Evolutionary conservation across 2,113 vertebrate genomes (phyloP), one percentile per base, ranked within the genome.

Genomic region (Marmota monax): DNA sequence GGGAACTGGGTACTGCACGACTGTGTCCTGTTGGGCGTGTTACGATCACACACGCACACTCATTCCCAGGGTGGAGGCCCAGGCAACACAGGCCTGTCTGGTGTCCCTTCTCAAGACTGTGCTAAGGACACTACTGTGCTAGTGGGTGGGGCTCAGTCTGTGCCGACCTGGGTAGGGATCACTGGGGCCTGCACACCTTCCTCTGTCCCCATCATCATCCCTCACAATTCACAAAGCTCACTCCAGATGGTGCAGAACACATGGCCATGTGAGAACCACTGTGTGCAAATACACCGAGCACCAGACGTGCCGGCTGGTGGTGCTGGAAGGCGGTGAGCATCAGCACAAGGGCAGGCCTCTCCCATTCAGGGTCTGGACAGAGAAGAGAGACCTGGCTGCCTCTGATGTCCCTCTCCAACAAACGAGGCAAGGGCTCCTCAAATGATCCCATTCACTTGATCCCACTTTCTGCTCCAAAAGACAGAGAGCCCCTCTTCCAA

Each of bases 1-100:
- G 32, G 23, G 13, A 37, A 12, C n/a, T 4, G 22, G 22, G 7
- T 20, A 12, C 34, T 7, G 29, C 5, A 7, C 42, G 10, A 9
- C 2, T 5, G 17, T 29, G 48, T 45, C 53, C 4, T 2, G 1
- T 23, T 4, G 9, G 32, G 32, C 0, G 1, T 42, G 10, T 12
- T 4, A 53, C 34, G 4, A 23, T 48, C 39, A 32, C 29, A 32
- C 17, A 23, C 14, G 3, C 2, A 14, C 8, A 22, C 53, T 6
- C 29, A 9, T 42, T 42, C 42, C 42, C 42, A 42, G 42, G 42
- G 42, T 42, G 42, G 42, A 6, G 42, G 42, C 42, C 42, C 42
- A 6, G 42, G 42, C 6, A 42, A 42, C 42, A 42, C 42, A 42
- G 42, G 7, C 42, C 32, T 34, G 22, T n/a, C 56, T n/a, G 17